These are phyloP conservation scores for Coregonus suidteri DNA, from an alignment of 2,797 vertebrate genomes.

Conservation along the genomic window DNA sequence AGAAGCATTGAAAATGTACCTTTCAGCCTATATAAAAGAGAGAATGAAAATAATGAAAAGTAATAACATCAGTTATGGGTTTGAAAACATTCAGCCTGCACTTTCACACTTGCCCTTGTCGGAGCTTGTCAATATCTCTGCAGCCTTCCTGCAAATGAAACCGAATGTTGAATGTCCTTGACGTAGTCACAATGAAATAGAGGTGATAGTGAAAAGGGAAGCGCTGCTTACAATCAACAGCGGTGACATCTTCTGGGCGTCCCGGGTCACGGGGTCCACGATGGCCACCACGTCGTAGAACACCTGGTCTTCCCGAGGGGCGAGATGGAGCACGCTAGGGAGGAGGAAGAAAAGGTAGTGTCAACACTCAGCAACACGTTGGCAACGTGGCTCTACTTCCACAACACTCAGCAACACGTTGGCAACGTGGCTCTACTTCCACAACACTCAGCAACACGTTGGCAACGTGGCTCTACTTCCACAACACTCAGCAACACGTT, in stretches of 20 bases:
- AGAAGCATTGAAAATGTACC: no score
- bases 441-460: no score
- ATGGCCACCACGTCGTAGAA: conserved; percentile 87
- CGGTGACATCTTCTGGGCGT: conserved; percentile 90
- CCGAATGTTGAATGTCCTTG: conserved; percentile 2
- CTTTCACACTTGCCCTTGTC: not conserved
- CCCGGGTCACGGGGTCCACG: conserved; percentile 90
- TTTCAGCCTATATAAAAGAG: not conserved
- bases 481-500: no score
- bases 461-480: no score
- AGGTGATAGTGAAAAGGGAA: not conserved
- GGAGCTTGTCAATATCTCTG: not conserved
- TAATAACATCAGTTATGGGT: conserved; percentile 10
- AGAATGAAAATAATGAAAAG: not conserved
- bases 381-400: not conserved
- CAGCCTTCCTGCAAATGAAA: not conserved
- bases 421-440: no score
- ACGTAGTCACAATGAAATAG: not conserved
- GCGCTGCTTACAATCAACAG: conserved; percentile 84
- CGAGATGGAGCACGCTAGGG: conserved; percentile 82
- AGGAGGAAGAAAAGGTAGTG: not conserved
- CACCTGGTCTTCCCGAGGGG: conserved; percentile 81
- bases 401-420: conserved; percentile 20
- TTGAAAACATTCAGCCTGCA: not conserved
- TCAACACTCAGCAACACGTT: conserved; percentile 27